phyloP scores from a whole-genome alignment of 2,113 vertebrate genomes.

The Hystrix cristata region DNA sequence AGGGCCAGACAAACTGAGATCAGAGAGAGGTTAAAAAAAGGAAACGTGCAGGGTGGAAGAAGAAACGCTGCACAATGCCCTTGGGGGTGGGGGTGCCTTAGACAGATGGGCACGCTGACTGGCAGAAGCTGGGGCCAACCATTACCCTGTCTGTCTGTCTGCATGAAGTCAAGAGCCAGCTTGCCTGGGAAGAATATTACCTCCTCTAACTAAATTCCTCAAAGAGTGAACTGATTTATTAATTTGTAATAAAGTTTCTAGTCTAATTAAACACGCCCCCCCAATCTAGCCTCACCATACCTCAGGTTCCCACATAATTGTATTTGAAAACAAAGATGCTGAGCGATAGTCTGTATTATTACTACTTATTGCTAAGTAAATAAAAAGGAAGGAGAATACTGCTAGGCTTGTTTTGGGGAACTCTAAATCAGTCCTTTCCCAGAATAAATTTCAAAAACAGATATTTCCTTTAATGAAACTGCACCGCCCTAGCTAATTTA shows the following conservation, averaged over 20 bases:
- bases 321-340: conserved; percentile 4
- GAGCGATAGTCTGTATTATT: conserved; percentile 13
- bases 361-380: conserved; percentile 48
- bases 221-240: conserved; percentile 49
- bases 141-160: not conserved
- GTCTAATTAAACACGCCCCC: conserved; percentile 68
- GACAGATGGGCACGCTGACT: not conserved
- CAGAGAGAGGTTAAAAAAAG: not conserved
- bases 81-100: not conserved
- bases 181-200: not conserved
- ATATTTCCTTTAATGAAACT: conserved; percentile 59
- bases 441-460: conserved; percentile 40
- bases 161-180: not conserved
- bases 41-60: not conserved
- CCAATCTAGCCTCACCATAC: not conserved
- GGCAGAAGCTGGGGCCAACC: not conserved
- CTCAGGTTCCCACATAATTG: conserved; percentile 47
- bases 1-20: not conserved
- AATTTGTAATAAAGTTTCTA: conserved; percentile 60
- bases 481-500: conserved; percentile 31
- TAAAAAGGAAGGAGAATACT: not conserved
- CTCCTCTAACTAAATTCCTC: conserved; percentile 58
- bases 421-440: conserved; percentile 57
- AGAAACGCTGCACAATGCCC: not conserved
- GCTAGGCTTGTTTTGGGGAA: not conserved